These are phyloP conservation scores for Drosophila leontia DNA, from an alignment of 1,140 invertebrate genomes.

Conservation along the genomic window DNA sequence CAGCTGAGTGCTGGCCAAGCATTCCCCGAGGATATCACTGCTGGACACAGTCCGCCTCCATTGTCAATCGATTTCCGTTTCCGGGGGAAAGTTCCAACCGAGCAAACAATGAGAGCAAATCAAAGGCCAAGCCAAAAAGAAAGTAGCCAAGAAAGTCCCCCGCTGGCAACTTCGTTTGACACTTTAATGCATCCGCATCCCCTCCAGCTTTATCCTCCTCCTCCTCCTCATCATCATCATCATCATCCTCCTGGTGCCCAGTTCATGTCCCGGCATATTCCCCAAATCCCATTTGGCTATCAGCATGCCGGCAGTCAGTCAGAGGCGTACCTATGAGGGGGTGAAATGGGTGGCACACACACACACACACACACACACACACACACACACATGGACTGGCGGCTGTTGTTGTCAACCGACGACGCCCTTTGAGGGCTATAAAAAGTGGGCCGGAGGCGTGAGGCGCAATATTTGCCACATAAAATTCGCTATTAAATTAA, in stretches of 20 bases:
- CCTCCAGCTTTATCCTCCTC: background rate
- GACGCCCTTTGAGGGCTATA: slow-evolving; percentile 62
- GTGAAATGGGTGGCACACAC: background rate
- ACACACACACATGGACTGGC: background rate
- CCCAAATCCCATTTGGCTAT: slow-evolving; percentile 79
- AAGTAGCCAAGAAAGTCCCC: slow-evolving; percentile 25
- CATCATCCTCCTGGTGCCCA: background rate
- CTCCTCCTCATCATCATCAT: background rate
- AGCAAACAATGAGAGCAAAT: slow-evolving; percentile 55
- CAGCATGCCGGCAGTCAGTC: slow-evolving; percentile 48
- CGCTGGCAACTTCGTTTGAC: slow-evolving; percentile 60
- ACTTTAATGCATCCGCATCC: slow-evolving; percentile 61
- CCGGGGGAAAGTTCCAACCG: slow-evolving; percentile 15
- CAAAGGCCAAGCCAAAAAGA: slow-evolving; percentile 47
- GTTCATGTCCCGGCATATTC: slow-evolving; percentile 53
- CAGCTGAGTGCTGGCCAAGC: slow-evolving; percentile 5
- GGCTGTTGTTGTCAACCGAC: slow-evolving; percentile 43
- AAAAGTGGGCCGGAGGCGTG: slow-evolving; percentile 59
- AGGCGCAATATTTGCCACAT: slow-evolving; percentile 77
- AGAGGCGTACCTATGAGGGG: background rate
- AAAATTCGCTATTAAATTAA: slow-evolving; percentile 77
- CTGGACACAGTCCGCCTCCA: slow-evolving; percentile 1
- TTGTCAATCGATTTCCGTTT: slow-evolving; percentile 33
- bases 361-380: background rate
- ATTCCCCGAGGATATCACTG: slow-evolving; percentile 5